These are phyloP conservation scores for Platanista minor DNA, from an alignment of 2,113 vertebrate genomes.

Conservation along the genomic window DNA sequence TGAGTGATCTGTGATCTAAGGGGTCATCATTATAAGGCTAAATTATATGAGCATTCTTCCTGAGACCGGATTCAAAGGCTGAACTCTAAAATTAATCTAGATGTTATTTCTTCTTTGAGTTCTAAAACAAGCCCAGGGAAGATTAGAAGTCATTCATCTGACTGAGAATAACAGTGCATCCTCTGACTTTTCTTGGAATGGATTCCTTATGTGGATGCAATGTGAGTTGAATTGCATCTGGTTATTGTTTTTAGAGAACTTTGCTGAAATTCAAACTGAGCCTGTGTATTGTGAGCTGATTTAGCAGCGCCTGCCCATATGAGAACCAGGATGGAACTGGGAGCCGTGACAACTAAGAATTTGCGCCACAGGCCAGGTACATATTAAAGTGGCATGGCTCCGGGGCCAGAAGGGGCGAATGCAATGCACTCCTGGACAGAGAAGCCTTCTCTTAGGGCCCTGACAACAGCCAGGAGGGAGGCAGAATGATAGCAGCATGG, in stretches of 20 bases:
- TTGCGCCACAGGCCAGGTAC: background rate
- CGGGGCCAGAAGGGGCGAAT: background rate
- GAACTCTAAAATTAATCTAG: constrained; percentile 19
- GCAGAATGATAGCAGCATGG: too few species aligned
- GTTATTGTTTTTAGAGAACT: constrained; percentile 61
- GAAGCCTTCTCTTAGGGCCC: background rate
- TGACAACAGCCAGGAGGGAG: background rate
- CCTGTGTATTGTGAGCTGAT: background rate
- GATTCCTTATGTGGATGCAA: constrained; percentile 61
- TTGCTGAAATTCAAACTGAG: constrained; percentile 52
- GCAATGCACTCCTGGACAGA: background rate
- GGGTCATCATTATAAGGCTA: background rate
- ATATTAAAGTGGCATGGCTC: background rate
- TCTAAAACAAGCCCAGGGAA: constrained; percentile 12
- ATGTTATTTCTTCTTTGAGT: constrained; percentile 34
- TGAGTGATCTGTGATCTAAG: background rate
- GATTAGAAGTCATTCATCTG: constrained; percentile 32
- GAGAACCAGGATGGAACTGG: background rate
- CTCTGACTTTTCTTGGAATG: constrained; percentile 48
- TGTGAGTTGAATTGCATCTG: constrained; percentile 60
- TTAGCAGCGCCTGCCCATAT: background rate
- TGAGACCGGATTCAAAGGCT: background rate
- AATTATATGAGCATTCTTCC: background rate
- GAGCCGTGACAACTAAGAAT: background rate
- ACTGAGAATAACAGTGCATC: constrained; percentile 32